Percentiles rank a stretch among this genome's conserved stretches.
phyloP scores from a whole-genome alignment of 2,113 vertebrate genomes.

The Cynopterus brachyotis region DNA sequence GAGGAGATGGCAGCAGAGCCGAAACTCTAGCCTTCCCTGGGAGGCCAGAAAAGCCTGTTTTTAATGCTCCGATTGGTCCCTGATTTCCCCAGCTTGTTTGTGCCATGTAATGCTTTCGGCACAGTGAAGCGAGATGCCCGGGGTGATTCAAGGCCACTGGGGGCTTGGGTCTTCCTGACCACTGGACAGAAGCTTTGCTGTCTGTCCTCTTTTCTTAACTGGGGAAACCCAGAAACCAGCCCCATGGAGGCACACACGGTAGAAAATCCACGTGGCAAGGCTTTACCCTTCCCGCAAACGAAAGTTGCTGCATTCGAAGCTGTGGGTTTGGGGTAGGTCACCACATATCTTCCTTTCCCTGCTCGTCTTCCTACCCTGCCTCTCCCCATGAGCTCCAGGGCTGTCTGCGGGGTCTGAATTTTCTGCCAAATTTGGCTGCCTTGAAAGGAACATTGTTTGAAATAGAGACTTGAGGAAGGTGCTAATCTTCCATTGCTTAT shows the following conservation, averaged over 20 bases:
- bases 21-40: constrained; percentile 68
- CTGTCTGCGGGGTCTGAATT: constrained; percentile 68
- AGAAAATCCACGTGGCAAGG: neutral
- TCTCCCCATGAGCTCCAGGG: constrained; percentile 46
- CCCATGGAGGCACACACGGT: neutral
- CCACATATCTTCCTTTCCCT: neutral
- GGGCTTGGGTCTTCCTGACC: neutral
- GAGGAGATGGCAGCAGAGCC: constrained; percentile 58
- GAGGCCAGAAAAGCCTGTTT: constrained; percentile 71
- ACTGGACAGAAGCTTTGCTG: neutral
- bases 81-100: constrained; percentile 57
- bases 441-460: constrained; percentile 73
- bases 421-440: constrained; percentile 69
- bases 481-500: constrained; percentile 69
- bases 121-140: neutral
- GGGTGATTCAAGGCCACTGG: constrained; percentile 44
- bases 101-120: constrained; percentile 51
- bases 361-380: neutral
- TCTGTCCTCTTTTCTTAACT: neutral
- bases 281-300: neutral
- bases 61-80: constrained; percentile 69
- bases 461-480: constrained; percentile 74
- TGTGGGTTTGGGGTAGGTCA: constrained; percentile 16
- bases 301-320: neutral
- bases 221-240: neutral